Conservation (phyloP, 2,113 vertebrate genomes). For the Aramus guarauna region DNA sequence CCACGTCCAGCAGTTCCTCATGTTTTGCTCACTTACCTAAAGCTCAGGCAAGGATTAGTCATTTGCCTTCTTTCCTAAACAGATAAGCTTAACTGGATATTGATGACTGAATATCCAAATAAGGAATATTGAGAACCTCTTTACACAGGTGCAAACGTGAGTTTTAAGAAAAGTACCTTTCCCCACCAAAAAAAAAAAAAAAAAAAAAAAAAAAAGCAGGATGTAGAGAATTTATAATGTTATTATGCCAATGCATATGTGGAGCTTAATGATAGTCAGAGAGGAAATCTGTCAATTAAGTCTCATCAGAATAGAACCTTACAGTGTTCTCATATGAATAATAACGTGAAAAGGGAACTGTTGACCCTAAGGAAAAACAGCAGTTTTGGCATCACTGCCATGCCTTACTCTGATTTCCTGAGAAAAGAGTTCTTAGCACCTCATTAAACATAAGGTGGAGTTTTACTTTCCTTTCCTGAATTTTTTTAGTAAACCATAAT, state of each 20-base stretch:
- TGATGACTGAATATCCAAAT: background rate
- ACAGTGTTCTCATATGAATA: background rate
- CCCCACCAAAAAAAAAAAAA: background rate
- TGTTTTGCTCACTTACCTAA: background rate
- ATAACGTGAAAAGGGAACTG: background rate
- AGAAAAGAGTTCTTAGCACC: background rate
- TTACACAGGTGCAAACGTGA: background rate
- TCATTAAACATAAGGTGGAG: background rate
- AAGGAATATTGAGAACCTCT: background rate
- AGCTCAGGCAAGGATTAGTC: background rate
- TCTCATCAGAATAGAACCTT: background rate
- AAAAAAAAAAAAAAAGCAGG: background rate
- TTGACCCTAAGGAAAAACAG: background rate
- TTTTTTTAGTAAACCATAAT: constrained; percentile 30
- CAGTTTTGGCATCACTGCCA: background rate
- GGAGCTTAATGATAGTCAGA: background rate
- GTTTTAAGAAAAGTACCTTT: background rate
- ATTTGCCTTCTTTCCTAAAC: background rate
- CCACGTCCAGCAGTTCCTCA: background rate
- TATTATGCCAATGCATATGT: background rate
- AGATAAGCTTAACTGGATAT: background rate
- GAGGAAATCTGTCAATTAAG: background rate
- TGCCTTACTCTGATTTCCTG: background rate
- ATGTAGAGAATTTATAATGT: background rate
- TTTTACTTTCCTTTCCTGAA: background rate